Conservation (phyloP, 1,140 invertebrate genomes). For the Melanaphis sacchari region DNA sequence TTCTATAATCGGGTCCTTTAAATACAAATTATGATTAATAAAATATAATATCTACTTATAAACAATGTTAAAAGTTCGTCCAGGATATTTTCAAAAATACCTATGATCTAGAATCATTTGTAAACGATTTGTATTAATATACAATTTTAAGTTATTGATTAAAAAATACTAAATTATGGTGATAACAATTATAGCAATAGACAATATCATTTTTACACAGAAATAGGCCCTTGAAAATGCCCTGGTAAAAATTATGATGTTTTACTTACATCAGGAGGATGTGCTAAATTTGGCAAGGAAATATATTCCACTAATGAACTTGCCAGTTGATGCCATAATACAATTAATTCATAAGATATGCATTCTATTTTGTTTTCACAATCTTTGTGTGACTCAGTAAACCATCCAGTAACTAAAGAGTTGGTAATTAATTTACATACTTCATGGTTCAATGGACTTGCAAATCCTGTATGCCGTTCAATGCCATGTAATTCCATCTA, state of each 20-base stretch:
- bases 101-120: background rate
- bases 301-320: constrained; percentile 81
- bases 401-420: constrained; percentile 81
- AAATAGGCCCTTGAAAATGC: background rate
- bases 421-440: constrained; percentile 80
- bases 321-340: constrained; percentile 92
- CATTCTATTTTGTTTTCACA: constrained; percentile 72
- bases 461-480: constrained; percentile 82
- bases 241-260: background rate
- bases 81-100: background rate
- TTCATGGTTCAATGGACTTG: constrained; percentile 77
- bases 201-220: background rate
- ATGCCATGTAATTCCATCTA: constrained; percentile 93
- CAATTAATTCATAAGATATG: constrained; percentile 87
- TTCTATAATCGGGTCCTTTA: constrained; percentile 68
- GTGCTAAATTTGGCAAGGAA: constrained; percentile 75
- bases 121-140: background rate
- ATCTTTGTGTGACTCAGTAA: constrained; percentile 64
- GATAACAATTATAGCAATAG: background rate
- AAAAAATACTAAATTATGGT: background rate
- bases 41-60: background rate
- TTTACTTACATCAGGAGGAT: constrained; percentile 77
- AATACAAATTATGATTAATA: background rate
- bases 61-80: background rate
- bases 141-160: background rate